Evolutionary conservation across 2,797 vertebrate species (phyloP).

Genomic region (Neostethus bicornis): DNA sequence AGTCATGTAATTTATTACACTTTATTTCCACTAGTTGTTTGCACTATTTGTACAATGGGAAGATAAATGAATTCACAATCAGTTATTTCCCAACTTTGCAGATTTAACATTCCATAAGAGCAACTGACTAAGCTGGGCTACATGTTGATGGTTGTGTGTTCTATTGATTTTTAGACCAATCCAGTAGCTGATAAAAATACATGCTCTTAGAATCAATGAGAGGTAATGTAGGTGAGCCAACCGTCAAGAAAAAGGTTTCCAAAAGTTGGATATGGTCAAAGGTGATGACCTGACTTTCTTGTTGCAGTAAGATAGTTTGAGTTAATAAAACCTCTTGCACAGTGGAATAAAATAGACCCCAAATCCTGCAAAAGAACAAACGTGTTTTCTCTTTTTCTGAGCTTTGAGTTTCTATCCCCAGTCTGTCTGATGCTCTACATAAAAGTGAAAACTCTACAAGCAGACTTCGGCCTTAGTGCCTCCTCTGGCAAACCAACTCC

Average conservation of each 20-base stretch:
- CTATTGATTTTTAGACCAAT: too few species aligned
- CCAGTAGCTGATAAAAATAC: too few species aligned
- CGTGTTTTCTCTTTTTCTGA: conserved; percentile 51
- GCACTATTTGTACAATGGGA: too few species aligned
- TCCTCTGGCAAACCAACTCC: conserved; percentile 33
- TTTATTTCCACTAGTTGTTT: too few species aligned
- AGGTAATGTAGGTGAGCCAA: neutral
- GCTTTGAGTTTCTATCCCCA: conserved; percentile 31
- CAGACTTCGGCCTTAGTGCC: conserved; percentile 32
- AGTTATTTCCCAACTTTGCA: neutral
- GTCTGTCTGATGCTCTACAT: conserved; percentile 40
- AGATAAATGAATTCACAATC: too few species aligned
- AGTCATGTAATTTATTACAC: too few species aligned
- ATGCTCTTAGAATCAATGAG: neutral
- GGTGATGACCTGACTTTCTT: conserved; percentile 36
- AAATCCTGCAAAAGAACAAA: conserved; percentile 54
- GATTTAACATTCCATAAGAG: too few species aligned
- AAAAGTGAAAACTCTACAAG: conserved; percentile 44
- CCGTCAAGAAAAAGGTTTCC: conserved; percentile 7
- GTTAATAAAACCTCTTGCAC: conserved; percentile 27
- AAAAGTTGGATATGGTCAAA: conserved; percentile 46
- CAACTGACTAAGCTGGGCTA: too few species aligned
- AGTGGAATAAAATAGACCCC: conserved; percentile 44
- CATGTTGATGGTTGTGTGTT: too few species aligned
- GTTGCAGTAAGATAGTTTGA: conserved; percentile 11